Conservation (phyloP, 2,797 vertebrate genomes). For the Gorsachius magnificus region DNA sequence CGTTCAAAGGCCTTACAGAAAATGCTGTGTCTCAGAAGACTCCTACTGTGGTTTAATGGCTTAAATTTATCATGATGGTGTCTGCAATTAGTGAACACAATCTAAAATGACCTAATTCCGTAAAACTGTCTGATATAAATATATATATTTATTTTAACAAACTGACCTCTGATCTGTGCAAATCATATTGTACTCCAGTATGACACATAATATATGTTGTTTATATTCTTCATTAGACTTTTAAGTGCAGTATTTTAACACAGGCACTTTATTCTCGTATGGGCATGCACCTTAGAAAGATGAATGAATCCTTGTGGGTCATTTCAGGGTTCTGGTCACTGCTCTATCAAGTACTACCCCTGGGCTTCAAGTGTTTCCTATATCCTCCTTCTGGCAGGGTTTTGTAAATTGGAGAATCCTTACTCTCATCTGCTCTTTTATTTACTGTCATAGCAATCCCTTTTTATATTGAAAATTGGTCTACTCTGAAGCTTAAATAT, state of each 20-base stretch:
- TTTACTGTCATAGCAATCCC: conserved; percentile 72
- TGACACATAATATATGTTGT: not conserved
- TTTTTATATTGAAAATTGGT: conserved; percentile 74
- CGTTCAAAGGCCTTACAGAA: conserved; percentile 49
- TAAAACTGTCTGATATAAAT: not conserved
- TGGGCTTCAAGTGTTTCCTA: not conserved
- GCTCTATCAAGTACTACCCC: not conserved
- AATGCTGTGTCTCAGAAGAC: conserved; percentile 53
- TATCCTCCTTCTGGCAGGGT: conserved; percentile 44
- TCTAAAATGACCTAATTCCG: conserved; percentile 34
- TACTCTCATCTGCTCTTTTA: conserved; percentile 57
- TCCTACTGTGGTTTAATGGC: conserved; percentile 62
- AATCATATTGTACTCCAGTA: not conserved
- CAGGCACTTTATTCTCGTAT: not conserved
- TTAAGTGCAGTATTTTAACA: not conserved
- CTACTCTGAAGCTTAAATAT: conserved; percentile 75
- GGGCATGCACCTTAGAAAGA: not conserved
- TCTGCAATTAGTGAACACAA: conserved; percentile 40
- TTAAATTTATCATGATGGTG: conserved; percentile 51
- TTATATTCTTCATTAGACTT: not conserved
- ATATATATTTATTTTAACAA: not conserved
- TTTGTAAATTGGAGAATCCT: conserved; percentile 59
- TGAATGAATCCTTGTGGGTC: not conserved
- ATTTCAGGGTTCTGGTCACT: conserved; percentile 61
- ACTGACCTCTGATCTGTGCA: not conserved